phyloP scores from a whole-genome alignment of 2,113 vertebrate genomes.

The Neotoma lepida region DNA sequence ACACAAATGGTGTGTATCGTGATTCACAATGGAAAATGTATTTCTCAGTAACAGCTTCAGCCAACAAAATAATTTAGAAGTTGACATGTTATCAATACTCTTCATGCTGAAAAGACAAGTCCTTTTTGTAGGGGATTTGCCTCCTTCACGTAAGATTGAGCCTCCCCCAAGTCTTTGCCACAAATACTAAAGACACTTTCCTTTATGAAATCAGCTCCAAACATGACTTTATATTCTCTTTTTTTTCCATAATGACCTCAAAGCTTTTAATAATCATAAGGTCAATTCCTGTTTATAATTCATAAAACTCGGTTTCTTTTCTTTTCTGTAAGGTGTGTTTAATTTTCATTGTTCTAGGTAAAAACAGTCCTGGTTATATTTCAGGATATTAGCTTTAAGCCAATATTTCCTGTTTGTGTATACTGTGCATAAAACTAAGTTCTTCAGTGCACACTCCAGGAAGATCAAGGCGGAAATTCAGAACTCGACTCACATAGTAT shows the following conservation, averaged over 20 bases:
- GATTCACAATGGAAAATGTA: background rate
- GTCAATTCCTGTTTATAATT: background rate
- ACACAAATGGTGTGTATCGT: background rate
- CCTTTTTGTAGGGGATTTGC: background rate
- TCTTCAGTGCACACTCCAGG: background rate
- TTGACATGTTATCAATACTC: background rate
- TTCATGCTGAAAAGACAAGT: background rate
- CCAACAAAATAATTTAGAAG: background rate
- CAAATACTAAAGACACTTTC: background rate
- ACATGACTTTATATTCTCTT: background rate
- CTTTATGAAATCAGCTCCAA: background rate
- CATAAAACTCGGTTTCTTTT: background rate
- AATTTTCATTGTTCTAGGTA: background rate
- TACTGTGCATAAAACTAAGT: background rate
- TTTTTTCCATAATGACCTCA: background rate
- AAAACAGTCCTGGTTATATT: background rate
- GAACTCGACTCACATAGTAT: background rate
- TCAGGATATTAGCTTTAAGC: background rate
- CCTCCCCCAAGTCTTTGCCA: background rate
- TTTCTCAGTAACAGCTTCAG: background rate
- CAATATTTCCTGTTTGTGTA: background rate
- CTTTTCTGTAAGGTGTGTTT: background rate
- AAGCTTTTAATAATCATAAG: conserved; percentile 13
- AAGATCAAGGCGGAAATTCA: background rate
- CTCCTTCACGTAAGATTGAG: background rate